Percentiles rank a stretch among this genome's conserved stretches.
These are phyloP conservation scores for Acanthochromis polyacanthus DNA, from an alignment of 2,113 vertebrate genomes.

Conservation along the genomic window DNA sequence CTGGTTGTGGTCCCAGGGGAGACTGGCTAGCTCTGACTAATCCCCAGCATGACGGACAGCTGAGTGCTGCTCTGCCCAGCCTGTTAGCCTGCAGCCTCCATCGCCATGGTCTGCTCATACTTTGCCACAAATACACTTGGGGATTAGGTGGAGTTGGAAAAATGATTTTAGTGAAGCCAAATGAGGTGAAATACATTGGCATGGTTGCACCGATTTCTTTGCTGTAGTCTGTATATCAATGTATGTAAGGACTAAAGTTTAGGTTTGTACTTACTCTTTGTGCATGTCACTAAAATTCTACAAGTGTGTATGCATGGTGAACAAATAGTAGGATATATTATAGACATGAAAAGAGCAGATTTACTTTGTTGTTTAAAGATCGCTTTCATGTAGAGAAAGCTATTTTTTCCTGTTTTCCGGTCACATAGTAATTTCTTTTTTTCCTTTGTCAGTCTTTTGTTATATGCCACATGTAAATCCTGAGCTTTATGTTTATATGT, in stretches of 20 bases:
- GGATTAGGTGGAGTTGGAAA: conserved; percentile 24
- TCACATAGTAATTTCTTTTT: no score
- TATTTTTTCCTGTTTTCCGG: no score
- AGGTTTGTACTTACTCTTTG: not conserved
- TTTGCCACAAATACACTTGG: not conserved
- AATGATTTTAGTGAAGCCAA: not conserved
- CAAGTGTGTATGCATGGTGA: not conserved
- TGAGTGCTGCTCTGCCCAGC: conserved; percentile 4
- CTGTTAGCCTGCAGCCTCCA: conserved; percentile 29
- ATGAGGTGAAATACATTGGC: conserved; percentile 1
- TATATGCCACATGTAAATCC: not conserved
- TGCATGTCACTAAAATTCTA: not conserved
- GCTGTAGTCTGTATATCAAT: not conserved
- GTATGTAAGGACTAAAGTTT: conserved; percentile 2
- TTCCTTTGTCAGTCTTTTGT: not conserved
- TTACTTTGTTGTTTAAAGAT: no score
- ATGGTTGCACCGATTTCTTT: not conserved
- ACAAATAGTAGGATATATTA: not conserved
- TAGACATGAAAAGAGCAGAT: not conserved
- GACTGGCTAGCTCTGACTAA: conserved; percentile 36
- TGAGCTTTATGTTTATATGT: not conserved
- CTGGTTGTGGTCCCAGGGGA: conserved; percentile 42
- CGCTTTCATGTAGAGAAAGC: no score
- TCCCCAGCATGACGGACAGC: conserved; percentile 44
- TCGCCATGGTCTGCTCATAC: conserved; percentile 13